A percentile compares a stretch with the other conserved stretches of the same genome.
phyloP scores from a whole-genome alignment of 2,888 invertebrate genomes.

The Epinotia ramella region DNA sequence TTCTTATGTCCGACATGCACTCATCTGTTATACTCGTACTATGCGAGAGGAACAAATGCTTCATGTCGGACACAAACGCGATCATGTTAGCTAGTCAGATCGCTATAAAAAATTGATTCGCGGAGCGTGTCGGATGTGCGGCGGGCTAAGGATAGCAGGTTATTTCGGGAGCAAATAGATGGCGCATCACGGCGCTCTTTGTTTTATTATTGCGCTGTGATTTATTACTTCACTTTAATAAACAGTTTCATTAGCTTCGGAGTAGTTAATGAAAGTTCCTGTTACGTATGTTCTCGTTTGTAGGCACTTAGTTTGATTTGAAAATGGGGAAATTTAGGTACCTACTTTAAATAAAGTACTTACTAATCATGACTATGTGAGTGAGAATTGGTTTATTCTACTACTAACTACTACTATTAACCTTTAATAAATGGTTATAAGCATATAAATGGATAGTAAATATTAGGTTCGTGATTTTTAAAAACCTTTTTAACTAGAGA shows the following conservation, averaged over 20 bases:
- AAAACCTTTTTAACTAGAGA: not conserved
- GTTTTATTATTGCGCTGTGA: conserved; percentile 37
- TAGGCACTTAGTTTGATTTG: not conserved
- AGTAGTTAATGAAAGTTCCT: conserved; percentile 14
- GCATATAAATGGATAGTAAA: not conserved
- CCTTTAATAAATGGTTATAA: too few relatives aligned
- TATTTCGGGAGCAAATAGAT: conserved; percentile 38
- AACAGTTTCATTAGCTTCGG: not conserved
- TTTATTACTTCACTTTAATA: conserved; percentile 24
- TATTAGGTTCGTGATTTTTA: not conserved
- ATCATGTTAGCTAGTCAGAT: conserved; percentile 1
- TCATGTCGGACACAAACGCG: not conserved
- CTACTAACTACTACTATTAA: not conserved
- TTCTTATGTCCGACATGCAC: too few relatives aligned
- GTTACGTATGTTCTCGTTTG: conserved; percentile 4
- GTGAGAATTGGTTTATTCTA: not conserved
- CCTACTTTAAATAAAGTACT: not conserved
- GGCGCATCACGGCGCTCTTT: conserved; percentile 14
- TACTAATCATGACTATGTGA: not conserved
- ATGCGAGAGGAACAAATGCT: too few relatives aligned
- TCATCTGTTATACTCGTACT: too few relatives aligned
- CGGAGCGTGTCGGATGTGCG: conserved; percentile 1
- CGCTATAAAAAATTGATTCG: conserved; percentile 27
- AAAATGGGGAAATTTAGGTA: not conserved
- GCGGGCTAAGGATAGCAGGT: conserved; percentile 11